Conservation (phyloP, 2,797 vertebrate genomes). For the Fistularia tabacaria region DNA sequence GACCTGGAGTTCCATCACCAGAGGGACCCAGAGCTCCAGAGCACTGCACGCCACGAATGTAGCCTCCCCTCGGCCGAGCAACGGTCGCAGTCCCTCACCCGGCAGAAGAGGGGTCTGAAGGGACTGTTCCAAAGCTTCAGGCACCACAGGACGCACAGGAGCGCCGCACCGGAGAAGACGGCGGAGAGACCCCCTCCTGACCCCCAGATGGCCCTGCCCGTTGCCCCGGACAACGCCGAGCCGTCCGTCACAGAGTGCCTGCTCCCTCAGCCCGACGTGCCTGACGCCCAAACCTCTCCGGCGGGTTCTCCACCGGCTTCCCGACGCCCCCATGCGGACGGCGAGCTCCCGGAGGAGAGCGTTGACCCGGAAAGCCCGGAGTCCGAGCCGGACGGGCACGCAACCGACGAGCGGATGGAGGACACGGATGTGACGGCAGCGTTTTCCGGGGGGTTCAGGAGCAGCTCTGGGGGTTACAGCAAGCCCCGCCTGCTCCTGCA, state of each 20-base stretch:
- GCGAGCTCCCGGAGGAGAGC: constrained; percentile 34
- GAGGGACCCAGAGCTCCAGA: constrained; percentile 30
- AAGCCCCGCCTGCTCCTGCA: constrained; percentile 62
- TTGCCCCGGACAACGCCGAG: constrained; percentile 47
- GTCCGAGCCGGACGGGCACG: constrained; percentile 29
- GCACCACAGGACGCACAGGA: constrained; percentile 85
- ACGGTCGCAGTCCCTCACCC: constrained; percentile 77
- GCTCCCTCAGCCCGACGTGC: constrained; percentile 70
- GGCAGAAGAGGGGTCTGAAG: constrained; percentile 85
- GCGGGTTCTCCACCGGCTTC: constrained; percentile 41
- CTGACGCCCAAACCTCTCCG: constrained; percentile 57
- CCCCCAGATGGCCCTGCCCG: constrained; percentile 59
- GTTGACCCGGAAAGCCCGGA: constrained; percentile 41
- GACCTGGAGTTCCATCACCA: constrained; percentile 67
- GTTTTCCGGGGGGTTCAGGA: constrained; percentile 24
- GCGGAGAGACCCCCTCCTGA: constrained; percentile 59
- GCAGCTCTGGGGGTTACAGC: constrained; percentile 41
- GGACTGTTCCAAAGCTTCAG: constrained; percentile 92
- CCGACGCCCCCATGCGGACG: constrained; percentile 58
- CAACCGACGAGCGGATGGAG: constrained; percentile 39
- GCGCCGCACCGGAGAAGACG: constrained; percentile 73
- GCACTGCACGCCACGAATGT: constrained; percentile 65
- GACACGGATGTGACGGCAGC: constrained; percentile 19
- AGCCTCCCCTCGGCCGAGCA: constrained; percentile 60
- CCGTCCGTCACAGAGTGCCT: constrained; percentile 60